These are phyloP conservation scores for Perca flavescens DNA, from an alignment of 2,113 vertebrate genomes.

Conservation along the genomic window DNA sequence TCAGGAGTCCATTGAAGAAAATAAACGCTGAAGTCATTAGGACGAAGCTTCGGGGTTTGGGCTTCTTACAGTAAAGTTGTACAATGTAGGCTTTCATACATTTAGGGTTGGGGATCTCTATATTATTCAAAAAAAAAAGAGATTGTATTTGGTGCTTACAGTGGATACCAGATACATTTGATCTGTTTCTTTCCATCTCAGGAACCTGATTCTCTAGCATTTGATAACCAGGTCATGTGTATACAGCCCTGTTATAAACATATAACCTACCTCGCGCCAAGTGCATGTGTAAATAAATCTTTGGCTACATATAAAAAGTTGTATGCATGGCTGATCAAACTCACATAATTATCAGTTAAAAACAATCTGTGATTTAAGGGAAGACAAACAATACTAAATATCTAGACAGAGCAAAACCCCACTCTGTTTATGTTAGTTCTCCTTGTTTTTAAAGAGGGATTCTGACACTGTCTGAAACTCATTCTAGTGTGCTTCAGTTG, in stretches of 20 bases:
- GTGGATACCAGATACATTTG: slow-evolving; percentile 24
- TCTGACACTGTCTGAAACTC: slow-evolving; percentile 46
- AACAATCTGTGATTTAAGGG: background rate
- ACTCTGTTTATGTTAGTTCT: background rate
- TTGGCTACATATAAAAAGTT: background rate
- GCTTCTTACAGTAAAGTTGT: background rate
- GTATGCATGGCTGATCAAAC: background rate
- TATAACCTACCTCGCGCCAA: background rate
- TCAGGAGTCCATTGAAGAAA: slow-evolving; percentile 46
- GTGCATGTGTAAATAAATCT: background rate
- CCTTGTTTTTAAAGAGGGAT: slow-evolving; percentile 79
- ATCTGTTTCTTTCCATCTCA: slow-evolving; percentile 15
- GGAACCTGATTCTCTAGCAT: slow-evolving; percentile 32
- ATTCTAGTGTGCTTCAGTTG: slow-evolving; percentile 70
- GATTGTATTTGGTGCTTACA: slow-evolving; percentile 15
- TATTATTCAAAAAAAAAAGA: background rate
- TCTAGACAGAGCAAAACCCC: background rate
- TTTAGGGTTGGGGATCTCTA: slow-evolving; percentile 15
- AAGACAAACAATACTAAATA: background rate
- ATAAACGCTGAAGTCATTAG: background rate
- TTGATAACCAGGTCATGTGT: background rate
- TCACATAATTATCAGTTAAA: background rate
- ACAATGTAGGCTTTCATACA: slow-evolving; percentile 17
- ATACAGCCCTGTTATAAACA: background rate
- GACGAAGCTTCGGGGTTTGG: background rate